Base-by-base conservation (phyloP, 2,113 vertebrate genomes). In the Aspiorhynchus laticeps region DNA sequence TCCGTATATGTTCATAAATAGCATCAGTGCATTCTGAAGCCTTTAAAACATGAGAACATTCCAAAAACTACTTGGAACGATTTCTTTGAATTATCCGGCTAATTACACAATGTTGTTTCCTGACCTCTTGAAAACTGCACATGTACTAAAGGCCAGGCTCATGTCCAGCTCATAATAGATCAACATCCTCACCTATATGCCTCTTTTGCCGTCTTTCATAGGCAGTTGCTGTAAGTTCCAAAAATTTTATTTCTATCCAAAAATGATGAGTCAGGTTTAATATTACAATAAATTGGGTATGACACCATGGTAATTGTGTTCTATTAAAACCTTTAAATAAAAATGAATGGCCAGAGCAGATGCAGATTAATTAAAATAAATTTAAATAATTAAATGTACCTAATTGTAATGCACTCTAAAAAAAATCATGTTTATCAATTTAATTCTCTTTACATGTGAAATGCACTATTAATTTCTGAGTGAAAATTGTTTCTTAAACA, bases 91-190 rank as follows among this genome's bases (percentile, higher is more conserved):
- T 36, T 48, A 17, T 61, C n/a, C 36, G 5, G 19, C n/a, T 63
- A 73, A 51, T 83, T 51, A 24, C 14, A 74, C 21, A 38, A 73
- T 73, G 31, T 41, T 74, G 36, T 46, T 21, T 36, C 73, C 31
- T 56, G 67, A 74, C 48, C 24, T 74, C 48, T 51, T 19, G 19
- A 73, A n/a, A 41, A 65, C 11, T 59, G 56, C 21, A 59, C 56
- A 59, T 56, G 17, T 56, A 46, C 77, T 56, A 24, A 56, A 67
- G 59, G n/a, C n/a, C 41, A 67, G 59, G 69, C 61, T 82, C 61
- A 82, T 69, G 63, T 48, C 43, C 6, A 0, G 26, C 48, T 76
- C 26, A 46, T 24, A 41, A 41, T 24, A 73, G 69, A 38, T 15
- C 5, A 46, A 26, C 38, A 7, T 75, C 41, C 2, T 46, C 41